Conservation (phyloP, 2,797 vertebrate genomes). For the Gephyroberyx darwinii region DNA sequence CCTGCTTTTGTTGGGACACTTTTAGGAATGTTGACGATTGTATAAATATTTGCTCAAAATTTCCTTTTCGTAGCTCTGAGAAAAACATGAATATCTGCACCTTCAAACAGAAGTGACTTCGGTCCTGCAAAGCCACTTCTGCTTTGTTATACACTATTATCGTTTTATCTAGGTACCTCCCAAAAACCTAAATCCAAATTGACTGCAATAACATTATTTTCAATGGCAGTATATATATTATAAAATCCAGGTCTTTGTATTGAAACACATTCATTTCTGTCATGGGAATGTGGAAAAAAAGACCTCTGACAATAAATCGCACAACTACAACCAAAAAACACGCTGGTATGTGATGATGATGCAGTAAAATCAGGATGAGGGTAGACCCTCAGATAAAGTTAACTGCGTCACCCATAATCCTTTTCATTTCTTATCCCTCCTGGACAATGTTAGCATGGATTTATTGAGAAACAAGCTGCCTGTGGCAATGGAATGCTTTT, state of each 20-base stretch:
- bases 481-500: conserved; percentile 9
- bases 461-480: conserved; percentile 4
- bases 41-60: conserved; percentile 76
- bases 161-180: background rate
- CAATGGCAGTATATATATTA: background rate
- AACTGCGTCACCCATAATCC: conserved; percentile 2
- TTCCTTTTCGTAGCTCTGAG: conserved; percentile 50
- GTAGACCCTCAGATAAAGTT: conserved; percentile 11
- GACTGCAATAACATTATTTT: background rate
- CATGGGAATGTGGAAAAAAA: conserved; percentile 2
- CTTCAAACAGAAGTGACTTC: conserved; percentile 8
- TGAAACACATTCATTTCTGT: conserved; percentile 8
- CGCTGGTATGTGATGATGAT: conserved; percentile 24
- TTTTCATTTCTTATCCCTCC: background rate
- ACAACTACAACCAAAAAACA: background rate
- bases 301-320: conserved; percentile 13
- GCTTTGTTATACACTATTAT: background rate
- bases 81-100: conserved; percentile 50
- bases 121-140: background rate
- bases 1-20: conserved; percentile 81
- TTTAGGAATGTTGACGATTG: conserved; percentile 72
- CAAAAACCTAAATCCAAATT: background rate
- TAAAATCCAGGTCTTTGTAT: conserved; percentile 1
- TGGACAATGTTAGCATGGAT: conserved; percentile 21
- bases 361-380: conserved; percentile 11